Evolutionary conservation across 1,140 invertebrate species (phyloP).

Genomic region (Alviniconcha marisindica): DNA sequence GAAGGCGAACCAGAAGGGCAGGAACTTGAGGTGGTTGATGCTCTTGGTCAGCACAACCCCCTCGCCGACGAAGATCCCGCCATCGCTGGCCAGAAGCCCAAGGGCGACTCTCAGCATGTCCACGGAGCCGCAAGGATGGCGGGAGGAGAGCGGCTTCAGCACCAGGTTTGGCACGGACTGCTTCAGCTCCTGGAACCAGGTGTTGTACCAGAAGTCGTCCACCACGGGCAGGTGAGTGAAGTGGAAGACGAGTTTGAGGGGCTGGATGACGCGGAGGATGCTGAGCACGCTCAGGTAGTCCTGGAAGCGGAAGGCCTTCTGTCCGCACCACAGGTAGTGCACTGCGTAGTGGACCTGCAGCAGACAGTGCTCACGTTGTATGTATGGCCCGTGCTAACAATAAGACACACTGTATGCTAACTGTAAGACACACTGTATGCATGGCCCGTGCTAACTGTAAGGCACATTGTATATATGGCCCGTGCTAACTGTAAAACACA

Average conservation of each 20-base stretch:
- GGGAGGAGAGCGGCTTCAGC: background rate
- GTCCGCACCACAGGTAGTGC: slow-evolving; percentile 48
- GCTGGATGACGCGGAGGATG: slow-evolving; percentile 19
- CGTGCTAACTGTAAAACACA: too few species aligned
- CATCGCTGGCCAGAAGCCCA: background rate
- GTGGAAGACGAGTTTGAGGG: slow-evolving; percentile 43
- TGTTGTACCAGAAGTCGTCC: slow-evolving; percentile 38
- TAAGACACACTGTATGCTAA: too few species aligned
- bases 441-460: too few species aligned
- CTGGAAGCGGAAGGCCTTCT: slow-evolving; percentile 43
- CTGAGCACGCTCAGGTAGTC: slow-evolving; percentile 40
- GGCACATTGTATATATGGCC: too few species aligned
- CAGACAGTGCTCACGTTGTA: too few species aligned
- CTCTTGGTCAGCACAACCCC: slow-evolving; percentile 11
- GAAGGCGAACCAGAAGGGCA: slow-evolving; percentile 33
- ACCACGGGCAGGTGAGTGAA: slow-evolving; percentile 34
- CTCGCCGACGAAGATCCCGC: slow-evolving; percentile 34
- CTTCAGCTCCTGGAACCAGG: slow-evolving; percentile 45
- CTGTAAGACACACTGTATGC: too few species aligned
- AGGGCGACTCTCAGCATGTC: background rate
- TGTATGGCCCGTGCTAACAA: too few species aligned
- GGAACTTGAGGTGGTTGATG: background rate
- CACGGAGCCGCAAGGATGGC: background rate
- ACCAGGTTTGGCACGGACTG: slow-evolving; percentile 34
- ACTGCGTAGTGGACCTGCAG: slow-evolving; percentile 20